Conservation (phyloP, 2,113 vertebrate genomes). For the Notothenia coriiceps region DNA sequence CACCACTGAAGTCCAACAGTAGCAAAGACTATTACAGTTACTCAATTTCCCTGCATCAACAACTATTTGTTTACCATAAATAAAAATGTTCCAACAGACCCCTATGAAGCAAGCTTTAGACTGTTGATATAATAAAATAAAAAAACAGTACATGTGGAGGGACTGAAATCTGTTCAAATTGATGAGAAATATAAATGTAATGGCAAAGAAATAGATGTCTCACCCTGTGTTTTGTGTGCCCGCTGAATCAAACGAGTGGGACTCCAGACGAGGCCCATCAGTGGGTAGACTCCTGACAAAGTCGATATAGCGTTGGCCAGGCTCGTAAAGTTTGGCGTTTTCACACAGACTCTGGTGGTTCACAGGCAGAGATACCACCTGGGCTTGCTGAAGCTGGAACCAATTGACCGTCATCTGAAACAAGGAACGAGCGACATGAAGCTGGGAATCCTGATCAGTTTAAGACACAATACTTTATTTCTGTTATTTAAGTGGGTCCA, state of each 20-base stretch:
- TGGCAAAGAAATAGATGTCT: constrained; percentile 56
- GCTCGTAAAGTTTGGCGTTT: constrained; percentile 94
- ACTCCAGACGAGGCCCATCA: constrained; percentile 82
- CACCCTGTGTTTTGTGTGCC: constrained; percentile 86
- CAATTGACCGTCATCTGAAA: constrained; percentile 94
- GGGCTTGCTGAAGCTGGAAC: constrained; percentile 96
- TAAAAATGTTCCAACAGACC: neutral
- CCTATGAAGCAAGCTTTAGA: neutral
- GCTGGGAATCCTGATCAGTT: neutral
- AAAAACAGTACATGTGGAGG: neutral
- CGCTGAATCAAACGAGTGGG: constrained; percentile 83
- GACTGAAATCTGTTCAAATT: neutral
- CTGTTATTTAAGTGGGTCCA: neutral
- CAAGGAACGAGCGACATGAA: constrained; percentile 4
- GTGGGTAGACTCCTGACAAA: constrained; percentile 90
- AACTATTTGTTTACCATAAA: constrained; percentile 8
- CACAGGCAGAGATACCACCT: constrained; percentile 91
- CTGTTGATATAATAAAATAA: neutral
- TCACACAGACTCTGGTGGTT: constrained; percentile 94
- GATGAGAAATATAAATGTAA: too few species aligned
- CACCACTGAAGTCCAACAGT: neutral
- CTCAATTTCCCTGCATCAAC: neutral
- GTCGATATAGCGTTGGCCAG: constrained; percentile 93
- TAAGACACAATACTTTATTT: neutral
- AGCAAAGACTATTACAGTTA: neutral